Evolutionary conservation across 1,140 invertebrate species (phyloP), one percentile per base, ranked within the genome.

Genomic region (Drosophila ohnishii): DNA sequence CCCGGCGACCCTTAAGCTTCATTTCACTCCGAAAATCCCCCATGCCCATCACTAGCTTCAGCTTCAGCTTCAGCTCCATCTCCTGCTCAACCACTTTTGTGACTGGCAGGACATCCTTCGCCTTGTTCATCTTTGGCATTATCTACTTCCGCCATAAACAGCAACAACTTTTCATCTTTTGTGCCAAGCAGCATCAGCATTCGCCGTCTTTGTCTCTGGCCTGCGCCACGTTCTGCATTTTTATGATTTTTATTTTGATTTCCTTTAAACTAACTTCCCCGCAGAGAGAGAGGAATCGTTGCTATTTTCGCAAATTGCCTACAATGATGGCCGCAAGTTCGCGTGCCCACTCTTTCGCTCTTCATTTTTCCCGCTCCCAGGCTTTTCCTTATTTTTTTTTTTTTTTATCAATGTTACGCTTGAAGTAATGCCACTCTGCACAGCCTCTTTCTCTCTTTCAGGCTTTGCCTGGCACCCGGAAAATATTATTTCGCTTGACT

Each of bases 161-260:
- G 83, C 83, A 88, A 88, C 83, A 87, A 87, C 83, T 87, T 87
- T 87, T 87, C 83, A 87, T 87, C 83, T 87, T 76, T 83, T 88
- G 84, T 87, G 83, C 83, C 84, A 78, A 73, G 58, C 66, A 66
- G 64, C 79, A 37, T 22, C 51, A 57, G 67, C 69, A 72, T 71
- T 61, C 34, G 32, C 69, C 65, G 37, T 75, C 78, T 69, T 72
- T 78, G 70, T 86, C 22, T 34, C 59, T 64, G 37, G 62, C n/a
- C 22, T 25, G 75, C 66, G 84, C 53, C 84, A 87, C 84, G 80
- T 69, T 87, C 80, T 78, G 84, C 84, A 87, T 88, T 87, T 87
- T 87, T 87, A 87, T 87, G 84, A 87, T 87, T 87, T 87, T 88
- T 87, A 88, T 87, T 87, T 88, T 87, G 83, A 87, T 87, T 87